Evolutionary conservation across 2,888 invertebrate genomes (phyloP), one percentile per base, ranked within the genome.

Genomic region (Pseudococcus longispinus): DNA sequence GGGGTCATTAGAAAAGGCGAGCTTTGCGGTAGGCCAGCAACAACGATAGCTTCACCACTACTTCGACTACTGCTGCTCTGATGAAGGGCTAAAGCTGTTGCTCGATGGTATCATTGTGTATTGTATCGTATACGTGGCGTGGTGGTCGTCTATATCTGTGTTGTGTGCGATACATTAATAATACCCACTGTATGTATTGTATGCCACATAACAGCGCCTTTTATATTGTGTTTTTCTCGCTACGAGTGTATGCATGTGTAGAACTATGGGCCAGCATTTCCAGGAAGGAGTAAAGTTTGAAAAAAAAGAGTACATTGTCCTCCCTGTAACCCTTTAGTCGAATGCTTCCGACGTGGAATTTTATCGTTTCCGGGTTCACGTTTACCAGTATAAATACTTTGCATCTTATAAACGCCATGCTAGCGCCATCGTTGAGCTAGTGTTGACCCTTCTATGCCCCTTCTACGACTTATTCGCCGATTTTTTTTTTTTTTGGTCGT

Each of bases 1-100:
- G 42, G 42, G 77, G 77, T 80, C 77, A 80, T 80, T 80, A 80
- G 77, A 80, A 80, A 80, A 80, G 77, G 77, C 77, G 77, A 80
- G 77, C 42, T 80, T 80, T 80, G 77, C 77, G 77, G 77, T 80
- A 80, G 77, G 42, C 77, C 77, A 80, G 60, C 60, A 11, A 60
- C 60, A 60, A 60, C 60, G n/a, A 51, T 13, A 51, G 51, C 44
- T 15, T 0, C 13, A 55, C 55, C 55, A n/a, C 55, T n/a, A 55
- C 51, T n/a, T 4, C n/a, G 23, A 11, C 42, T 18, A 37, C 13
- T 20, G 37, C 77, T 42, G 42, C 42, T 23, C 77, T n/a, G n/a
- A n/a, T n/a, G 18, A 55, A n/a, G 46, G 46, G 60, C 13, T 60
- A 23, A 60, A 60, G 60, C 60, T 60, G 60, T 60, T 60, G 60